These are phyloP conservation scores for Troides helena DNA, from an alignment of 2,888 invertebrate species.

Conservation along the genomic window DNA sequence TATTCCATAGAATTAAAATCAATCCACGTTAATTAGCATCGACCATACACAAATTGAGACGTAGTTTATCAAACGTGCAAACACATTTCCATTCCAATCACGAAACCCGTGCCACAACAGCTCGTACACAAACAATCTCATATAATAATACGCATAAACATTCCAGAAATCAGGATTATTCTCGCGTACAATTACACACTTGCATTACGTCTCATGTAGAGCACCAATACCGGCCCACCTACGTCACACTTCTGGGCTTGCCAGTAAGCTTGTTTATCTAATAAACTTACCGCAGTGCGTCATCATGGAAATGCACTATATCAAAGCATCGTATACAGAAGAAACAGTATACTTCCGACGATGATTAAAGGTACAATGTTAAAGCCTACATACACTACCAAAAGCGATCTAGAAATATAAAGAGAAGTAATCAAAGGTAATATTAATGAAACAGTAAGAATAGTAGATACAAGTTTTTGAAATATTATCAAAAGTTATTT, in stretches of 20 bases:
- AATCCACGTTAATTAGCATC: background rate
- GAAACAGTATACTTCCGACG: background rate
- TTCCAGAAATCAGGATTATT: conserved; percentile 59
- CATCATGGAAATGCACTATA: conserved; percentile 16
- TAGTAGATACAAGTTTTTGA: too few relatives aligned
- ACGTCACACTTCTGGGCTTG: conserved; percentile 28
- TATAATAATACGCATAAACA: conserved; percentile 60
- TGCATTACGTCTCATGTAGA: conserved; percentile 29
- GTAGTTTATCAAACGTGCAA: conserved; percentile 32
- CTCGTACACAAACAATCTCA: conserved; percentile 54
- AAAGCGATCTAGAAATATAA: too few relatives aligned
- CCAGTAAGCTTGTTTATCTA: conserved; percentile 24
- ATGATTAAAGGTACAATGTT: background rate
- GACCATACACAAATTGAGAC: background rate
- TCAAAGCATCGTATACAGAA: conserved; percentile 1
- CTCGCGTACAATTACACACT: conserved; percentile 35
- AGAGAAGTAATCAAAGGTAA: too few relatives aligned
- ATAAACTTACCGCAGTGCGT: conserved; percentile 22
- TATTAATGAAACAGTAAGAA: too few relatives aligned
- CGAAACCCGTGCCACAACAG: conserved; percentile 36
- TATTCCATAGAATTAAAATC: background rate
- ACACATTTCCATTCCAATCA: conserved; percentile 54
- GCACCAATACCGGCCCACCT: conserved; percentile 20
- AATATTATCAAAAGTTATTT: background rate
- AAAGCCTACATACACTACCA: background rate